Evolutionary conservation across 2,888 invertebrate genomes (phyloP).

Genomic region (Leptinotarsa peninsularis): DNA sequence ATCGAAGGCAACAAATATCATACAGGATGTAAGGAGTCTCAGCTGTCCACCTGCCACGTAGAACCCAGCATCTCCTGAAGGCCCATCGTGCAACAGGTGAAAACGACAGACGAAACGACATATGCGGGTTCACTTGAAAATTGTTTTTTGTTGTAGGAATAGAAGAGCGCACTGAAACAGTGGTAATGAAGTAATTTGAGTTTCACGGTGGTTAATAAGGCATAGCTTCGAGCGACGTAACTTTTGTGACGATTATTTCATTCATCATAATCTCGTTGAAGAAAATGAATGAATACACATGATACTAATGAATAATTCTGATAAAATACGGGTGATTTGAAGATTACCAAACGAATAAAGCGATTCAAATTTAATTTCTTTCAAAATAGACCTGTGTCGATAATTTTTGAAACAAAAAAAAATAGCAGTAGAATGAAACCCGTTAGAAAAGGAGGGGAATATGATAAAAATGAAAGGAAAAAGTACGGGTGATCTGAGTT

Average conservation of each 20-base stretch:
- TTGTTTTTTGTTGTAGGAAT: slow-evolving; percentile 6
- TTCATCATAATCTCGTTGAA: neutral
- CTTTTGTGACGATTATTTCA: neutral
- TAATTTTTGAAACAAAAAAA: too few relatives aligned
- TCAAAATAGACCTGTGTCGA: too few relatives aligned
- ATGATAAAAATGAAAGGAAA: too few relatives aligned
- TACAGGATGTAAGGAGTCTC: slow-evolving; percentile 16
- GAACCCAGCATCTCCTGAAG: slow-evolving; percentile 32
- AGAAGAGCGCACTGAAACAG: neutral
- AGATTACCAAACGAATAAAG: too few relatives aligned
- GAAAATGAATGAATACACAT: too few relatives aligned
- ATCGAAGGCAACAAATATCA: slow-evolving; percentile 15
- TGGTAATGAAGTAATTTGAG: slow-evolving; percentile 11
- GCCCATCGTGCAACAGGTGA: slow-evolving; percentile 22
- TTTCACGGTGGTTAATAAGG: slow-evolving; percentile 4
- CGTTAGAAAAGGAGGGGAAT: too few relatives aligned
- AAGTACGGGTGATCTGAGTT: too few relatives aligned
- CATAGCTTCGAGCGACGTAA: neutral
- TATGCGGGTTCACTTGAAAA: slow-evolving; percentile 29
- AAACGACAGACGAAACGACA: slow-evolving; percentile 25
- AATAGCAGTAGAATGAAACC: too few relatives aligned
- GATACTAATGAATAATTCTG: too few relatives aligned
- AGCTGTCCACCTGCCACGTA: slow-evolving; percentile 25
- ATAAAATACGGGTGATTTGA: too few relatives aligned
- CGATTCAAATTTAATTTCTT: too few relatives aligned